Evolutionary conservation across 2,888 invertebrate genomes (phyloP), one percentile per base, ranked within the genome.

Genomic region (Itoplectis maculator): DNA sequence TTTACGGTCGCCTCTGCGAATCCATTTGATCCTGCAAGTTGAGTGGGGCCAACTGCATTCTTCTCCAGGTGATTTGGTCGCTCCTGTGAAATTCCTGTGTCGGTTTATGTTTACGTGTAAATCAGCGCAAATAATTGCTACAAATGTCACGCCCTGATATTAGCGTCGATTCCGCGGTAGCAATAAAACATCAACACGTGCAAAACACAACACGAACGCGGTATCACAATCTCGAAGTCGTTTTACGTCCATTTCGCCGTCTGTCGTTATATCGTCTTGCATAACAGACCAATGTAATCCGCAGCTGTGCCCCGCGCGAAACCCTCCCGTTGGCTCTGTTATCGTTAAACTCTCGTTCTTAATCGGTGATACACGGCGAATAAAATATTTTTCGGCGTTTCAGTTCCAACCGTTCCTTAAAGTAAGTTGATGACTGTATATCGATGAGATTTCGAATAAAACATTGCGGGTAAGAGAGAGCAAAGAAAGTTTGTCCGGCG

Each of bases 401-500:
- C 15, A n/a, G n/a, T 56, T 29, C n/a, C n/a, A n/a, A n/a, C n/a
- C n/a, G n/a, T n/a, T n/a, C n/a, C n/a, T n/a, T n/a, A n/a, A n/a
- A n/a, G n/a, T n/a, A n/a, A n/a, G n/a, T n/a, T n/a, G n/a, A 56
- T 13, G 5, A 29, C 29, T 29, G 56, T 0, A 13, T 29, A 11
- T 29, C 15, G 18, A 0, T 72, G 11, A 61, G 56, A 35, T n/a
- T n/a, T n/a, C n/a, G n/a, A n/a, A n/a, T n/a, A n/a, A n/a, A n/a
- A n/a, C n/a, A n/a, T n/a, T n/a, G n/a, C n/a, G n/a, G n/a, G n/a
- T n/a, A n/a, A n/a, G 73, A 20, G 54, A 18, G 51, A 15, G n/a
- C n/a, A n/a, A 35, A 51, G 49, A 18, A 68, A 51, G 68, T 49
- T 68, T 68, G 15, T 37, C 18, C 68, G 49, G 51, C 37, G 68